Conservation (phyloP, 2,888 invertebrate genomes). For the Drosophila setosimentum region DNA sequence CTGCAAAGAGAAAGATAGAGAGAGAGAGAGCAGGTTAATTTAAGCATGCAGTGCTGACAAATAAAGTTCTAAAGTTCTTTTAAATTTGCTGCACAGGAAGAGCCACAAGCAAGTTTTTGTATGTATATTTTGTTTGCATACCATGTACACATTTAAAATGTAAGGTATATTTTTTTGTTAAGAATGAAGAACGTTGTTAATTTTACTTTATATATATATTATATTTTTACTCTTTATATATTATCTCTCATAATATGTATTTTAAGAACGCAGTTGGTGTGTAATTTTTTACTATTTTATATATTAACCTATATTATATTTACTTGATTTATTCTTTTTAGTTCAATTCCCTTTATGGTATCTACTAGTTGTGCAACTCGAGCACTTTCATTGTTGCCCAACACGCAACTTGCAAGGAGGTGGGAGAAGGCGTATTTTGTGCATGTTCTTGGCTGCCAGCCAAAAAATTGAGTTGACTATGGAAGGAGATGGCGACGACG, state of each 20-base stretch:
- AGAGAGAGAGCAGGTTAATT: constrained; percentile 32
- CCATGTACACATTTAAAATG: neutral
- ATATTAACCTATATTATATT: neutral
- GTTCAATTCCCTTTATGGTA: neutral
- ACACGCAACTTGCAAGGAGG: constrained; percentile 3
- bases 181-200: neutral
- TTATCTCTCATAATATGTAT: neutral
- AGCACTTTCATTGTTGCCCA: neutral
- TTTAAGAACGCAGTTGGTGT: neutral
- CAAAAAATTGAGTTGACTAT: constrained; percentile 45
- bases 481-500: constrained; percentile 23
- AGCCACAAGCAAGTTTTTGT: constrained; percentile 40
- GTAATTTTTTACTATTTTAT: neutral
- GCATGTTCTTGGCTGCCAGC: constrained; percentile 63
- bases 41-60: constrained; percentile 50
- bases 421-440: constrained; percentile 18
- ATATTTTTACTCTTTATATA: neutral
- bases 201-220: neutral
- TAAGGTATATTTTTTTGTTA: neutral
- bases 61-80: constrained; percentile 62
- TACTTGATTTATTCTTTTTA: neutral
- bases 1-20: constrained; percentile 37
- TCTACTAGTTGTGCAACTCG: neutral
- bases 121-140: constrained; percentile 1
- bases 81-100: constrained; percentile 55